Conservation (phyloP, 2,113 vertebrate species). For the Planiliza haematocheilus region DNA sequence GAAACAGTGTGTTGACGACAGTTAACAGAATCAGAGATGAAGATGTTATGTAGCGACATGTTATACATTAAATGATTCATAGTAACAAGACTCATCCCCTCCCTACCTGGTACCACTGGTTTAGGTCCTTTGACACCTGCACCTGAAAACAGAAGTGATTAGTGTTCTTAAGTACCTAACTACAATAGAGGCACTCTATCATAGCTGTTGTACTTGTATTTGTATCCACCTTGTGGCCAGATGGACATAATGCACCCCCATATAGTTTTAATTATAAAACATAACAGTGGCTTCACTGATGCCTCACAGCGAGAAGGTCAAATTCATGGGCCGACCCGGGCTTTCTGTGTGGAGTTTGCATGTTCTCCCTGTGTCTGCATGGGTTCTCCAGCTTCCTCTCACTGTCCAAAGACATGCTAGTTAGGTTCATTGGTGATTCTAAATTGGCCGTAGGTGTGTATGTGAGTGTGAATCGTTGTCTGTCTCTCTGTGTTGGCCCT, state of each 20-base stretch:
- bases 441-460: too few relatives aligned
- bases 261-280: conserved; percentile 1
- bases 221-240: conserved; percentile 65
- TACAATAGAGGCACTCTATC: background rate
- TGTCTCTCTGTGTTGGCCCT: too few relatives aligned
- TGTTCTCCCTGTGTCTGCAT: too few relatives aligned
- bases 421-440: too few relatives aligned
- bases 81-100: background rate
- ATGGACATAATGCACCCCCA: background rate
- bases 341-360: too few relatives aligned
- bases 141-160: conserved; percentile 46
- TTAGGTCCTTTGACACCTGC: conserved; percentile 76
- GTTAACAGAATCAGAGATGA: background rate
- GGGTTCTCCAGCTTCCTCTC: too few relatives aligned
- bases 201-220: conserved; percentile 10
- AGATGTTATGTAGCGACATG: background rate
- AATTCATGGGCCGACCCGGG: too few relatives aligned
- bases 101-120: conserved; percentile 64
- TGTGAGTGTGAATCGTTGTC: too few relatives aligned
- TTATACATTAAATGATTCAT: background rate
- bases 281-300: too few relatives aligned
- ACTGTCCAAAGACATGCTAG: too few relatives aligned
- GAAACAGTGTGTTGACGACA: background rate
- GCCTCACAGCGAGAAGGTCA: too few relatives aligned
- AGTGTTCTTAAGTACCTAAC: background rate